Percentiles rank a stretch among this genome's conserved stretches.
Evolutionary conservation across 2,797 vertebrate species (phyloP).

Genomic region (Premnoplex brunnescens): DNA sequence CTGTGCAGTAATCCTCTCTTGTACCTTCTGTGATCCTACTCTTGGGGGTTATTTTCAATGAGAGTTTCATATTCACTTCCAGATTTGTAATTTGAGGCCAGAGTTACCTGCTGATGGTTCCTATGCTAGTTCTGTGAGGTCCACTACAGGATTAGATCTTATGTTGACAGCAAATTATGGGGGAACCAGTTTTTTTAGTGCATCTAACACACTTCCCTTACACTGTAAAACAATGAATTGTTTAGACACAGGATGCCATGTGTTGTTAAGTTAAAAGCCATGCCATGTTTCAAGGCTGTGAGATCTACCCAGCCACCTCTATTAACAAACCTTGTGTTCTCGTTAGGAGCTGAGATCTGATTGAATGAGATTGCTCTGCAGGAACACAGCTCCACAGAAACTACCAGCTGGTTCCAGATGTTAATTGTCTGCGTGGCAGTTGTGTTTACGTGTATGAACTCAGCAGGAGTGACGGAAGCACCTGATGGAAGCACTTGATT

Average conservation of each 20-base stretch:
- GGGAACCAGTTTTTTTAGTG: background rate
- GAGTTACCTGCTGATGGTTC: background rate
- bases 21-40: background rate
- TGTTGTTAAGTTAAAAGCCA: background rate
- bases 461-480: background rate
- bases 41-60: background rate
- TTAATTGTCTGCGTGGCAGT: background rate
- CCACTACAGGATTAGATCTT: background rate
- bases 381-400: background rate
- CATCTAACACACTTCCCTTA: background rate
- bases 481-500: background rate
- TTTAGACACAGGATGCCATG: fast-evolving
- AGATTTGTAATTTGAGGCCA: background rate
- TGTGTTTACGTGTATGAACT: background rate
- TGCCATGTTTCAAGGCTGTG: background rate
- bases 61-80: background rate
- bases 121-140: background rate
- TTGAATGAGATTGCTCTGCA: conserved; percentile 3
- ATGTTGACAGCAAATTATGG: background rate
- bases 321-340: background rate
- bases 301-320: background rate
- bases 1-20: background rate
- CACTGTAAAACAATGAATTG: background rate
- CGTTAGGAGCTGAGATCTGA: background rate
- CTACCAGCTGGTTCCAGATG: background rate